phyloP scores from a whole-genome alignment of 2,797 vertebrate species.

The Tragelaphus oryx region DNA sequence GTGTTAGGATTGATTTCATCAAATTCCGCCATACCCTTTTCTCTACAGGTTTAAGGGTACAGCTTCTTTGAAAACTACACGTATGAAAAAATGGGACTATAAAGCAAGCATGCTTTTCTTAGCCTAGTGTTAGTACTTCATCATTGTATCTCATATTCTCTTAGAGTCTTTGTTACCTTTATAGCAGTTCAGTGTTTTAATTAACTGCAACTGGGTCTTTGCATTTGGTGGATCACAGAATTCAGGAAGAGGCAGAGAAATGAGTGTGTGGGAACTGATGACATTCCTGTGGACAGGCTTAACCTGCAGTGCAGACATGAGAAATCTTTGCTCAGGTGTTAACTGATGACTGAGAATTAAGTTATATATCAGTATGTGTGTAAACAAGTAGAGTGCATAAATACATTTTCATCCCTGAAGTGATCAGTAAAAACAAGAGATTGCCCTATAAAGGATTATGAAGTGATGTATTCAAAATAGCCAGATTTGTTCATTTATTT shows the following conservation, averaged over 20 bases:
- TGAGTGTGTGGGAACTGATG: neutral
- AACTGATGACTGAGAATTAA: neutral
- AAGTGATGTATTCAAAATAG: neutral
- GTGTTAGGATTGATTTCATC: neutral
- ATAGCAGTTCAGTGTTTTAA: neutral
- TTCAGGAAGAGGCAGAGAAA: neutral
- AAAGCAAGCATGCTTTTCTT: neutral
- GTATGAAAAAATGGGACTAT: neutral
- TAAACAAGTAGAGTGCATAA: neutral
- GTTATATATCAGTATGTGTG: neutral
- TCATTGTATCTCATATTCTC: neutral
- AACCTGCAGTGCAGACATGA: neutral
- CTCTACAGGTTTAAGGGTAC: neutral
- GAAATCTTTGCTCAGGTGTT: neutral
- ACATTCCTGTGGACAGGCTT: neutral
- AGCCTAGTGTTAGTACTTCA: neutral
- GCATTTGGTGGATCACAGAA: neutral
- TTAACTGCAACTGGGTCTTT: neutral
- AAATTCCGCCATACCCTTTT: neutral
- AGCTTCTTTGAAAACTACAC: neutral
- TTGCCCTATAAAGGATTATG: neutral
- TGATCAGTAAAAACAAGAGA: neutral
- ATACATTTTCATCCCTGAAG: neutral
- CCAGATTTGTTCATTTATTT: neutral
- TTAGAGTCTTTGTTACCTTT: neutral